Conservation (phyloP, 2,797 vertebrate species). For the Alcedo quadribrachys region DNA sequence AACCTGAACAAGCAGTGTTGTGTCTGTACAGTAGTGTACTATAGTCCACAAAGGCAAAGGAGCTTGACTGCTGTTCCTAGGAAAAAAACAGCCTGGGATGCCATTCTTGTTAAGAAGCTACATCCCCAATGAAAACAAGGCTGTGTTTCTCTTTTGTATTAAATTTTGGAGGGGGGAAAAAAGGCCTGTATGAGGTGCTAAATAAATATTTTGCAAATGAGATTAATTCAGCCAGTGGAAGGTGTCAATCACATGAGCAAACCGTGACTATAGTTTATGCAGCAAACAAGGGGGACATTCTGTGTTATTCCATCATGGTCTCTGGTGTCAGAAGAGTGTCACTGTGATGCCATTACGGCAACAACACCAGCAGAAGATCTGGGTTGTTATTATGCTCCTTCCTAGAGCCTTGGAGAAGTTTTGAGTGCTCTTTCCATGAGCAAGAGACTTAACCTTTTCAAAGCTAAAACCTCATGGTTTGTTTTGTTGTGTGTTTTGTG, state of each 20-base stretch:
- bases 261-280: neutral
- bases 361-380: neutral
- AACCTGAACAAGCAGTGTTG: neutral
- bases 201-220: conserved; percentile 12
- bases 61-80: neutral
- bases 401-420: neutral
- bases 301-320: neutral
- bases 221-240: neutral
- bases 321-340: neutral
- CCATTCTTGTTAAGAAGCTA: neutral
- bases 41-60: neutral
- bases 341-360: neutral
- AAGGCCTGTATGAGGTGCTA: conserved; percentile 51
- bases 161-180: neutral
- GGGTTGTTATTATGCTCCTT: neutral
- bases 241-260: neutral
- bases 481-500: too few species aligned
- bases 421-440: neutral
- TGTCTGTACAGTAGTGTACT: neutral
- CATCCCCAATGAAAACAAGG: neutral
- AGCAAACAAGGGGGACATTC: neutral
- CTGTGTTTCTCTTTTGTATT: conserved; percentile 33
- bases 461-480: neutral
- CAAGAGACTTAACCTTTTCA: neutral
- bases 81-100: neutral